A percentile compares a stretch with the other conserved stretches of the same genome.
phyloP scores from a whole-genome alignment of 2,888 invertebrate species.

The Geophilus truncorum region DNA sequence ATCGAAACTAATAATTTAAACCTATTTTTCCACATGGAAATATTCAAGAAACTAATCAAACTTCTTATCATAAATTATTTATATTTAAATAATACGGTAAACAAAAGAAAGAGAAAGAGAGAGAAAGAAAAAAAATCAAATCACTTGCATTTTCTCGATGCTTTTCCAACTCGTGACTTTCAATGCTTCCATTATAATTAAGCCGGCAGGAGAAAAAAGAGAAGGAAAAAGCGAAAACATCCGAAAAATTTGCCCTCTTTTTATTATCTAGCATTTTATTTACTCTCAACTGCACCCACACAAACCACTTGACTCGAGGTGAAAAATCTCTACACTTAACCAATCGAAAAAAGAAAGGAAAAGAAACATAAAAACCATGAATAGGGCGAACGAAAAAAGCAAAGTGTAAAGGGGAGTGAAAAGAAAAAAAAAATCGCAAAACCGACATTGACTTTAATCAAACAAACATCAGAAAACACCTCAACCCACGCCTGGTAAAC shows the following conservation, averaged over 20 bases:
- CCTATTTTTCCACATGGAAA: no score
- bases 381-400: no score
- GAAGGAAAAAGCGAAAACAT: not conserved
- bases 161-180: conserved; percentile 7
- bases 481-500: not conserved
- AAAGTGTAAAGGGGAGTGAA: no score
- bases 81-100: not conserved
- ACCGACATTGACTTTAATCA: not conserved
- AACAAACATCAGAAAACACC: conserved; percentile 1
- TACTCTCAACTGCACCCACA: conserved; percentile 18
- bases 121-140: not conserved
- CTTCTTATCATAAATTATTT: no score
- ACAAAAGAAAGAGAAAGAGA: no score
- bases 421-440: not conserved
- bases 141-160: not conserved
- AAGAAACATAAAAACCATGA: no score
- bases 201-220: not conserved
- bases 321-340: not conserved
- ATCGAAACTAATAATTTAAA: no score
- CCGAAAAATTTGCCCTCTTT: not conserved
- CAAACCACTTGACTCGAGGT: conserved; percentile 22
- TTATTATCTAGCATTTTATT: conserved; percentile 3
- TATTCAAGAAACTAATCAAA: no score
- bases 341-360: not conserved
- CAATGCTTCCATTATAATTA: not conserved